phyloP scores from a whole-genome alignment of 2,888 invertebrate species.

The Eremobia ochroleuca region DNA sequence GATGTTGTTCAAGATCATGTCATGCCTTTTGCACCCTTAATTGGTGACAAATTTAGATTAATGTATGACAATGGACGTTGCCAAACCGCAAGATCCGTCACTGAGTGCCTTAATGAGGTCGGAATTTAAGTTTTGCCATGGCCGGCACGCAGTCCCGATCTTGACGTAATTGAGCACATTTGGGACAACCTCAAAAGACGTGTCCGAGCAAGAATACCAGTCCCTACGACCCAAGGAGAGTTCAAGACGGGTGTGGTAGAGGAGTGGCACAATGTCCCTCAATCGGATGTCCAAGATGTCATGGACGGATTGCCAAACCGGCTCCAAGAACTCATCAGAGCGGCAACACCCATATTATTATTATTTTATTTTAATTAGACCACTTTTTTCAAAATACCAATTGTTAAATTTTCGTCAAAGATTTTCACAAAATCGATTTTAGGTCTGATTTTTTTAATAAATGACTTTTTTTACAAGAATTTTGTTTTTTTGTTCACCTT shows the following conservation, averaged over 20 bases:
- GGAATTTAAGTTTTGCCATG: too few relatives aligned
- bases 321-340: background rate
- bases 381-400: background rate
- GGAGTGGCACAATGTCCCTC: too few relatives aligned
- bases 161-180: slow-evolving; percentile 11
- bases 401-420: too few relatives aligned
- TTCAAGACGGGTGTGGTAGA: background rate
- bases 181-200: slow-evolving; percentile 25
- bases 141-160: too few relatives aligned
- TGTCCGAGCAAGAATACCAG: slow-evolving; percentile 2
- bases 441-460: too few relatives aligned
- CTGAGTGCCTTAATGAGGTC: slow-evolving; percentile 11
- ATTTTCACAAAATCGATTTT: too few relatives aligned
- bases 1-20: slow-evolving; percentile 1
- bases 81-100: slow-evolving; percentile 11
- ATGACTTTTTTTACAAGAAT: background rate
- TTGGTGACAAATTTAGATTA: background rate
- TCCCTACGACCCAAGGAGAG: background rate
- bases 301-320: too few relatives aligned
- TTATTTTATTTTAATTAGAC: background rate
- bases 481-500: too few relatives aligned
- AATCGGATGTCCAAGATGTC: too few relatives aligned
- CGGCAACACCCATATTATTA: background rate
- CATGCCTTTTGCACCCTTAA: background rate
- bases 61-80: slow-evolving; percentile 14